Evolutionary conservation across 2,113 vertebrate genomes (phyloP), one percentile per base, ranked within the genome.

Genomic region (Pterocles gutturalis): DNA sequence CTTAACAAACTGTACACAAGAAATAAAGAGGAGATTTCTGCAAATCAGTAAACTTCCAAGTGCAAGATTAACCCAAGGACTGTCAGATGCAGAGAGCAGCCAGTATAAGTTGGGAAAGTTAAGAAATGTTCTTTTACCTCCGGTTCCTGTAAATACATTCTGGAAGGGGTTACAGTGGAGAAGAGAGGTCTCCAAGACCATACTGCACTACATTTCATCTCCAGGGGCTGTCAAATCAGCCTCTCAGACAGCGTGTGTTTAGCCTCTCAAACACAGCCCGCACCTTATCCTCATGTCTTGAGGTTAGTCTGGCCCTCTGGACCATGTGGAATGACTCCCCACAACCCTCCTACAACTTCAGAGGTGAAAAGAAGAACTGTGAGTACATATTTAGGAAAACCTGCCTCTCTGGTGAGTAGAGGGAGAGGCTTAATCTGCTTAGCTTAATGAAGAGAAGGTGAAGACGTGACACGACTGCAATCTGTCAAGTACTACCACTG

Each of bases 401-500:
- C 28, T 87, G 75, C 49, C 49, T 91, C 72, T 79, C 61, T 58
- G 51, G 62, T 91, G 82, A 85, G 61, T n/a, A 24, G 36, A 90
- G 31, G 93, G 54, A 91, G 89, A 93, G 90, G 58, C 58, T 94
- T 94, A 95, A 94, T 95, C 91, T 94, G 46, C 78, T 95, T 97
- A 96, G 49, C n/a, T 96, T 97, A 95, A 96, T 90, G 84, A 94
- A 93, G 87, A 94, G 84, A 91, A 95, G 84, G 70, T 83, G 54
- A 93, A 88, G 90, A 95, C 4, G 7, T 90, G 90, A 96, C 0
- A 0, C 0, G 7, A 91, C 93, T 93, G 82, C 89, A 91, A 70
- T 60, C 87, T 91, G 36, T 76, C 88, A 90, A 94, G 43, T 69
- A 76, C 86, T 73, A 49, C 93, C 75, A 70, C 45, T 70, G 90